Evolutionary conservation across 1,140 invertebrate genomes (phyloP).

Genomic region (Bombus haemorrhoidalis): DNA sequence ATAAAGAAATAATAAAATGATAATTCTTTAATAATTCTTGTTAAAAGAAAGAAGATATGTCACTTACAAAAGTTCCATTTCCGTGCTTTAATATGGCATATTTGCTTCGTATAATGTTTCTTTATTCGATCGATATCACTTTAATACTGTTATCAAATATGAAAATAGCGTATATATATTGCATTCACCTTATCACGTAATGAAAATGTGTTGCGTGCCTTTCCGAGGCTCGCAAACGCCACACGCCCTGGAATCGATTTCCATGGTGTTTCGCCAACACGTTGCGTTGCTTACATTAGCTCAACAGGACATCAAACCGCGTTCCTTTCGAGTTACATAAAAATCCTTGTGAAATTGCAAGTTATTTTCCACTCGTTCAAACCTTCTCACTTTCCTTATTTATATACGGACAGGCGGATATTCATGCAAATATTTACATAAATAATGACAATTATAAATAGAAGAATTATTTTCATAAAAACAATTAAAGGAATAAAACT

Average conservation of each 20-base stretch:
- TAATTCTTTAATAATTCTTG: no score
- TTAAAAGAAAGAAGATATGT: no score
- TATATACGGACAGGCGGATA: no score
- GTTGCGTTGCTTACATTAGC: not conserved
- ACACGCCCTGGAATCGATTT: conserved; percentile 10
- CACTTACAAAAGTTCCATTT: not conserved
- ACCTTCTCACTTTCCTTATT: not conserved
- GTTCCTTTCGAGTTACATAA: conserved; percentile 21
- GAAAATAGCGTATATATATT: not conserved
- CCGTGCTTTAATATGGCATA: not conserved
- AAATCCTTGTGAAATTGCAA: not conserved
- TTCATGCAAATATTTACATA: no score
- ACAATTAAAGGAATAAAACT: not conserved
- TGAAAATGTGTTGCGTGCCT: conserved; percentile 11
- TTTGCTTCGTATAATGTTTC: not conserved
- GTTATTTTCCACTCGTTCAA: not conserved
- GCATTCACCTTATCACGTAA: not conserved
- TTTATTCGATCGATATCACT: not conserved
- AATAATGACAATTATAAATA: no score
- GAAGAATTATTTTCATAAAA: not conserved
- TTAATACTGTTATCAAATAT: no score
- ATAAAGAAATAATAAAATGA: no score
- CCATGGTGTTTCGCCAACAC: not conserved
- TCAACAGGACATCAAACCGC: not conserved
- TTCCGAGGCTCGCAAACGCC: conserved; percentile 1